phyloP scores from a whole-genome alignment of 2,113 vertebrate species.

The Sander lucioperca region DNA sequence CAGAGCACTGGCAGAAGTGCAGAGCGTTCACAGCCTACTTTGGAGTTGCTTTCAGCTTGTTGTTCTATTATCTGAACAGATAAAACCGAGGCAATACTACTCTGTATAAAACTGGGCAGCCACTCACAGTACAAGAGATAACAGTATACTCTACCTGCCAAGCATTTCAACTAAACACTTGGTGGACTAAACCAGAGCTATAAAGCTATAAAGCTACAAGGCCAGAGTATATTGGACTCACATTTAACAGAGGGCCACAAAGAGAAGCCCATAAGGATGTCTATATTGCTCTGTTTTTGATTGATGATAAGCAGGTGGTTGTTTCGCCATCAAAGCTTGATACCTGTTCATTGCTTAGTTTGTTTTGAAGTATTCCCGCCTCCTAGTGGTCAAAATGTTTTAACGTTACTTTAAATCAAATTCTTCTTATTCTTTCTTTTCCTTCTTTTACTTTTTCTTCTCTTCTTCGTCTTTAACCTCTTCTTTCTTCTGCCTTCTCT shows the following conservation, averaged over 20 bases:
- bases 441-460: background rate
- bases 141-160: rapidly evolving
- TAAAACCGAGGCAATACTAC: background rate
- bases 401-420: background rate
- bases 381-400: background rate
- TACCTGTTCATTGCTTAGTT: background rate
- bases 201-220: background rate
- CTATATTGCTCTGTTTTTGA: background rate
- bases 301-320: background rate
- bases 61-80: background rate
- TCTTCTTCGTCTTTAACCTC: background rate
- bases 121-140: background rate
- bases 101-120: background rate
- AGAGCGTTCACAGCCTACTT: background rate
- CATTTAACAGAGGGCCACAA: background rate
- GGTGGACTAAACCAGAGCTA: background rate
- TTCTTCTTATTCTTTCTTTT: background rate
- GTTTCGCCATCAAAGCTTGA: background rate
- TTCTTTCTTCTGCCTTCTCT: no score
- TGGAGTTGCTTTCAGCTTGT: background rate
- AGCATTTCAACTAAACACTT: background rate
- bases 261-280: background rate
- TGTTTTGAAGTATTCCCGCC: background rate
- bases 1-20: no score
- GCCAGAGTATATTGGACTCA: background rate